Conservation (phyloP, 1,140 invertebrate genomes). For the Heterodera carotae region DNA sequence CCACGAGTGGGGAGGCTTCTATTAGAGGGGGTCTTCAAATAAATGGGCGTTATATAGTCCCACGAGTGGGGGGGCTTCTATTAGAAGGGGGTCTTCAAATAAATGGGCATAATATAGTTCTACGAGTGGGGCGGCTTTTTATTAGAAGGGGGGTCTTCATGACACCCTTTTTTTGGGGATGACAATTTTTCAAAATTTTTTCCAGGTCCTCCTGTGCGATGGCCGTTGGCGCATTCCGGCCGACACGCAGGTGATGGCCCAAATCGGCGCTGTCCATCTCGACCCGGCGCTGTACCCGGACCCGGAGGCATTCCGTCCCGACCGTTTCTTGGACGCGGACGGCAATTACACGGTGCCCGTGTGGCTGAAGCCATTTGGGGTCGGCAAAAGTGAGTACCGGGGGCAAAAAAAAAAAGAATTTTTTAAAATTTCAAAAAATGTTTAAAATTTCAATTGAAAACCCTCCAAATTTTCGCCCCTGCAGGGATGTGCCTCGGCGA, state of each 20-base stretch:
- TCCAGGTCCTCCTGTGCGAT: conserved; percentile 20
- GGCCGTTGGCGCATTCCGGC: conserved; percentile 35
- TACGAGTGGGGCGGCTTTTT: too few relatives aligned
- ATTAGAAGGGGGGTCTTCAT: background rate
- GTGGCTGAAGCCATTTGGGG: conserved; percentile 54
- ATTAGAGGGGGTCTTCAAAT: too few relatives aligned
- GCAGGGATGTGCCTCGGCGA: conserved; percentile 60
- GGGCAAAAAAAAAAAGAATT: conserved; percentile 11
- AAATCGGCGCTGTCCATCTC: conserved; percentile 54
- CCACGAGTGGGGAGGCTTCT: too few relatives aligned
- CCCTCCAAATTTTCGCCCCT: background rate
- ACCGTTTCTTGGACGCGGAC: conserved; percentile 59
- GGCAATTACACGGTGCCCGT: conserved; percentile 36
- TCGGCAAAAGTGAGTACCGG: conserved; percentile 51
- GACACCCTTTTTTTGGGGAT: background rate
- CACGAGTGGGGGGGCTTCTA: too few relatives aligned
- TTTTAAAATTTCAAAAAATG: conserved; percentile 21
- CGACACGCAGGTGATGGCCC: conserved; percentile 46
- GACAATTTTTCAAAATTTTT: background rate
- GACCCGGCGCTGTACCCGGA: conserved; percentile 59
- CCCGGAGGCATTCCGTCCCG: conserved; percentile 64
- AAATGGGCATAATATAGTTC: too few relatives aligned
- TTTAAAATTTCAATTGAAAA: too few relatives aligned
- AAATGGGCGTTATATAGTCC: too few relatives aligned
- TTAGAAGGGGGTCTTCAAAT: too few relatives aligned